Evolutionary conservation across 2,797 vertebrate genomes (phyloP).

Genomic region (Poliocrania exsul): DNA sequence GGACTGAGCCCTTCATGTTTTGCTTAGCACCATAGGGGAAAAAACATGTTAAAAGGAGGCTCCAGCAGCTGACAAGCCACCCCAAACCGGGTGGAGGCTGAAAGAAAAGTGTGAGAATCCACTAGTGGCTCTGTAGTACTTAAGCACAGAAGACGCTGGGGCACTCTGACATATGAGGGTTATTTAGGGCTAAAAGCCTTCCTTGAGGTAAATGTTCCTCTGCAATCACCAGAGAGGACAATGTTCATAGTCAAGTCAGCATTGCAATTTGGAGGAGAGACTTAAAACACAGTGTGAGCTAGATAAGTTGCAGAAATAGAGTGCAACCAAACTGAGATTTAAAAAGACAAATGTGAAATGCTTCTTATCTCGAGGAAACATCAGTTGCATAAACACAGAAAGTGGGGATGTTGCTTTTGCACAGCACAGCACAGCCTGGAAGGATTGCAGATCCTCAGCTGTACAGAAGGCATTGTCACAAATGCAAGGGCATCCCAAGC

Average conservation of each 20-base stretch:
- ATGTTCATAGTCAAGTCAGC: neutral
- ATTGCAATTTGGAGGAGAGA: neutral
- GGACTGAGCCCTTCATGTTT: neutral
- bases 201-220: neutral
- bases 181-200: neutral
- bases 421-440: neutral
- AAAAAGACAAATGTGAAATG: neutral
- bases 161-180: neutral
- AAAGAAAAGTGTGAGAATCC: neutral
- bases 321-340: neutral
- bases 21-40: fast-evolving
- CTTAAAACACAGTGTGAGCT: neutral
- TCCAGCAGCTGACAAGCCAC: neutral
- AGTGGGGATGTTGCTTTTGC: neutral
- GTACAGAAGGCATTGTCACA: neutral
- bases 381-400: neutral
- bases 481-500: neutral
- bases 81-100: neutral
- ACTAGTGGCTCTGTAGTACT: neutral
- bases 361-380: neutral
- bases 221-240: neutral
- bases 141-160: neutral
- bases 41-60: neutral
- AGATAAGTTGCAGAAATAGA: neutral
- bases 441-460: neutral